Percentiles rank a stretch among this genome's conserved stretches.
Evolutionary conservation across 2,797 vertebrate species (phyloP).

Genomic region (Sebastes vulpes): DNA sequence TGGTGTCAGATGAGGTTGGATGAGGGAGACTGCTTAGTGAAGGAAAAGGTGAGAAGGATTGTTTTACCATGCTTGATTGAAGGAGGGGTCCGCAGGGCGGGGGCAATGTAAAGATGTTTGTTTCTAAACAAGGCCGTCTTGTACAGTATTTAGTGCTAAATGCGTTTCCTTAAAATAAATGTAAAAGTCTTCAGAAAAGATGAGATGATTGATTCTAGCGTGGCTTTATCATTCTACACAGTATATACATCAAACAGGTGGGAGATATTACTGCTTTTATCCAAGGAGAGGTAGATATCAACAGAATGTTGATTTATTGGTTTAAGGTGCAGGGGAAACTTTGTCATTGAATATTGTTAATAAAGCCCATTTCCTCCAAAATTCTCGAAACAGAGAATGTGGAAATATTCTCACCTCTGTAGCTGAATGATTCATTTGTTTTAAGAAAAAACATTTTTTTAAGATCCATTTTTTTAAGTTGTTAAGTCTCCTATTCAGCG

Average conservation of each 20-base stretch:
- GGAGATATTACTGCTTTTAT: background rate
- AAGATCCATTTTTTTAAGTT: background rate
- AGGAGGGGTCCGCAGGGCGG: background rate
- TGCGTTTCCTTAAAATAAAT: background rate
- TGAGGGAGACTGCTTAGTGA: background rate
- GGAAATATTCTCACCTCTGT: background rate
- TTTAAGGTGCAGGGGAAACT: background rate
- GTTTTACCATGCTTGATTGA: background rate
- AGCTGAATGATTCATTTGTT: too few species aligned
- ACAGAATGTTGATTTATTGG: background rate
- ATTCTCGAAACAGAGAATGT: background rate
- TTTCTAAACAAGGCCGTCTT: background rate
- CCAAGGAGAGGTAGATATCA: background rate
- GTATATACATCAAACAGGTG: background rate
- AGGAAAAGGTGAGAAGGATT: conserved; percentile 4
- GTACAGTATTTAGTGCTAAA: background rate
- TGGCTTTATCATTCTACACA: background rate
- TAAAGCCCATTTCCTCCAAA: background rate
- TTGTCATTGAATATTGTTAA: background rate
- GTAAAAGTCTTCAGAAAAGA: background rate
- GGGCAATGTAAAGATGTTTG: background rate
- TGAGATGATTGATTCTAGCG: background rate
- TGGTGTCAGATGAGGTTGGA: conserved; percentile 23
- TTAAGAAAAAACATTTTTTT: background rate
- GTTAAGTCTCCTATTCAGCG: background rate